Evolutionary conservation across 2,113 vertebrate genomes (phyloP).

Genomic region (Gorsachius goisagi): DNA sequence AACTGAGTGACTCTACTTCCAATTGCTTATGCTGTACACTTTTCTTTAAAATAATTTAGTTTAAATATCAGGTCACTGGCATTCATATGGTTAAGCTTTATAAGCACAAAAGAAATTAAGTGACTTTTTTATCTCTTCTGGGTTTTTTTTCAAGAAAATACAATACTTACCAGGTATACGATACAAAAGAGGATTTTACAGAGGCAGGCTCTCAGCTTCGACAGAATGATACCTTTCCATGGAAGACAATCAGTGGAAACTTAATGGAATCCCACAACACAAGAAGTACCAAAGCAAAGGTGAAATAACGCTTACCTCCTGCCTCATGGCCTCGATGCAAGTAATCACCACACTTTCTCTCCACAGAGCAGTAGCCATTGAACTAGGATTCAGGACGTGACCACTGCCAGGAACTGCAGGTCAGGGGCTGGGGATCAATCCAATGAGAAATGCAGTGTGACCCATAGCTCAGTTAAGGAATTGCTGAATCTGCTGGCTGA

Average conservation of each 20-base stretch:
- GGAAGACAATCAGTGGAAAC: not conserved
- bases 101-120: not conserved
- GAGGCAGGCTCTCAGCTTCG: not conserved
- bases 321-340: not conserved
- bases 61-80: not conserved
- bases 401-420: not conserved
- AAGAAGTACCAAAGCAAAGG: not conserved
- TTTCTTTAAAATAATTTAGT: not conserved
- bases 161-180: not conserved
- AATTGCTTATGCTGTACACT: not conserved
- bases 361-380: not conserved
- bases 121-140: not conserved
- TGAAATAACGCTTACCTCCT: not conserved
- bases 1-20: not conserved
- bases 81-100: not conserved
- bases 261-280: not conserved
- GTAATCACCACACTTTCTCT: accelerated
- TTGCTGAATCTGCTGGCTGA: accelerated
- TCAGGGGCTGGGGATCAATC: not conserved
- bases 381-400: not conserved
- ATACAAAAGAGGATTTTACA: not conserved
- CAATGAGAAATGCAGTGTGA: not conserved
- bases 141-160: not conserved
- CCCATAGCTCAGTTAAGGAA: not conserved
- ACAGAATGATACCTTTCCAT: not conserved